Evolutionary conservation across 2,888 invertebrate genomes (phyloP), one percentile per base, ranked within the genome.

Genomic region (Branchipolynoe longqiensis): DNA sequence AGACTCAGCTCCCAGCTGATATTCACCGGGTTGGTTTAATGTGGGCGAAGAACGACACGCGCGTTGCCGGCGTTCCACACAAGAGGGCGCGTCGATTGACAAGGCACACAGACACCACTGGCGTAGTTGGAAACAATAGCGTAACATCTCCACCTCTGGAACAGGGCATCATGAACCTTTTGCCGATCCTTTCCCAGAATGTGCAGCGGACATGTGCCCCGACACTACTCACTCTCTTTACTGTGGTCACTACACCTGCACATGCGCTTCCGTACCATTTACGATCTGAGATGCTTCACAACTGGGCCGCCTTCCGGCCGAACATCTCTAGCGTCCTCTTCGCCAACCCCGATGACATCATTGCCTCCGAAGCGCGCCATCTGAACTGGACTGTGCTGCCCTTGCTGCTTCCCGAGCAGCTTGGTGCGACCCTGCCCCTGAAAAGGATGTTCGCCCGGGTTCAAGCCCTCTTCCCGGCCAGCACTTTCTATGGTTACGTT

Each of bases 401-500:
- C n/a, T n/a, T n/a, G 1, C 12, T 14, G 2, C n/a, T 78, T 28
- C 48, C 78, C 41, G 28, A 41, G 22, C 22, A 41, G 22, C 22
- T 8, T n/a, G 78, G 78, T 4, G 28, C 78, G 1, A n/a, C 25
- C 1, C 25, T 54, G 28, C 78, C 78, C 3, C 54, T 78, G 0
- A 78, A 78, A 25, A 78, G 28, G 54, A 78, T 78, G 78, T 78
- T 78, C 22, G 48, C 48, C 1, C 78, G 48, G 48, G 78, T 78
- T 0, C 41, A 78, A 48, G 28, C 41, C 31, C 78, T 41, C 6
- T 78, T 41, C 31, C 41, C 78, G 28, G 3, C 1, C 22, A 78
- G 78, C 28, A 54, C 28, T 41, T 48, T 41, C 18, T 48, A 31
- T 48, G 78, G 48, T 6, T 78, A 78, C 28, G 22, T 78, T 3